A percentile compares a stretch with the other conserved stretches of the same genome.
These are phyloP conservation scores for Agrochola lychnidis DNA, from an alignment of 2,888 invertebrate genomes.

Conservation along the genomic window DNA sequence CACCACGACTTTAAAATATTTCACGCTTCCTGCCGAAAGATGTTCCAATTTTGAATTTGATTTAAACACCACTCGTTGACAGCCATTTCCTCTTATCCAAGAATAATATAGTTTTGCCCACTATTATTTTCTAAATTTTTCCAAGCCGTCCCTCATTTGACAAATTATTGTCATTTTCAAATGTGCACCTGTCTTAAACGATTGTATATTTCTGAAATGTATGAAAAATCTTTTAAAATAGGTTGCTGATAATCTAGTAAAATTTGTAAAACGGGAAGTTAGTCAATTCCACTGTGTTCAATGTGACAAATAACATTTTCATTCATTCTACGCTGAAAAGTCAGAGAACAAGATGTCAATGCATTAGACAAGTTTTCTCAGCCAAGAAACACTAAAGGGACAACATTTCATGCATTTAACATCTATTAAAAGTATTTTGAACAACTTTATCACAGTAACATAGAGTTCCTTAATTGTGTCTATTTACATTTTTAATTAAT, in stretches of 20 bases:
- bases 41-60: slow-evolving; percentile 90
- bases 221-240: slow-evolving; percentile 15
- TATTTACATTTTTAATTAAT: slow-evolving; percentile 75
- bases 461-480: slow-evolving; percentile 62
- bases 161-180: slow-evolving; percentile 74
- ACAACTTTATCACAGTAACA: slow-evolving; percentile 41
- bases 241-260: slow-evolving; percentile 7
- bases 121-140: slow-evolving; percentile 78
- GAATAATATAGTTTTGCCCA: slow-evolving; percentile 77
- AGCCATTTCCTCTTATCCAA: slow-evolving; percentile 86
- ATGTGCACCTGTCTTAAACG: slow-evolving; percentile 59
- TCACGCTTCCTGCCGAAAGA: slow-evolving; percentile 87
- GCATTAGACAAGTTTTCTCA: background rate
- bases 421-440: slow-evolving; percentile 17
- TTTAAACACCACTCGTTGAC: slow-evolving; percentile 86
- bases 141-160: slow-evolving; percentile 71
- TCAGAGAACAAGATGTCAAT: background rate
- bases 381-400: background rate
- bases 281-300: slow-evolving; percentile 9
- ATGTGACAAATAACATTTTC: background rate
- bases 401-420: slow-evolving; percentile 22
- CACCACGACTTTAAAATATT: slow-evolving; percentile 84
- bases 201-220: slow-evolving; percentile 32
- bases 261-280: slow-evolving; percentile 2
- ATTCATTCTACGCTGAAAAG: background rate